phyloP scores from a whole-genome alignment of 2,888 invertebrate species.

The Allygus modestus region DNA sequence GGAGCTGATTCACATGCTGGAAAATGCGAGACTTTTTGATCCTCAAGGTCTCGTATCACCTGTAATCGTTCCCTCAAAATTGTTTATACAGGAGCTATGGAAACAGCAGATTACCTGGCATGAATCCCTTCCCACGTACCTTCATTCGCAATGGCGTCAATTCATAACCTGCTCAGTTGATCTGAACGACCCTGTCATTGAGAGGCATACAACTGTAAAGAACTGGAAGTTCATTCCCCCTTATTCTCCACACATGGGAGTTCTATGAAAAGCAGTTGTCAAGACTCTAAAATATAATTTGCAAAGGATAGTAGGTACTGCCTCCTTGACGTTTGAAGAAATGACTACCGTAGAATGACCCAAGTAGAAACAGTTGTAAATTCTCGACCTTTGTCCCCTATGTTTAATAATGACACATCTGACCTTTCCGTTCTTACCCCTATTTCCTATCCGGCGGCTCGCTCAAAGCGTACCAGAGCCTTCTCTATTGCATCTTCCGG shows the following conservation, averaged over 20 bases:
- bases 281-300: too few species aligned
- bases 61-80: neutral
- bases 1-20: neutral
- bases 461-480: conserved; percentile 64
- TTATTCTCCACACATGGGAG: too few species aligned
- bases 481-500: conserved; percentile 67
- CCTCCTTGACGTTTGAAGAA: conserved; percentile 62
- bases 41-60: neutral
- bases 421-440: conserved; percentile 69
- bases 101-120: neutral
- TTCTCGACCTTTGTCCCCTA: conserved; percentile 67
- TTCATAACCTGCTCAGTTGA: neutral
- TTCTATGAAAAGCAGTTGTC: too few species aligned
- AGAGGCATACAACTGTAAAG: neutral
- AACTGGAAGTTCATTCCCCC: conserved; percentile 68
- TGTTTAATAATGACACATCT: conserved; percentile 66
- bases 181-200: neutral
- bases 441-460: conserved; percentile 70
- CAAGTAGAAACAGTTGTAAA: conserved; percentile 70
- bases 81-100: neutral
- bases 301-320: too few species aligned
- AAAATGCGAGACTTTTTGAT: neutral
- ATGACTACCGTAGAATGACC: conserved; percentile 64
- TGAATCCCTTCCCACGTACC: neutral
- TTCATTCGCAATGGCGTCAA: neutral